Percentiles rank a stretch among this genome's conserved stretches.
Conservation (phyloP, 1,140 invertebrate genomes). For the Ditylenchus dipsaci region DNA sequence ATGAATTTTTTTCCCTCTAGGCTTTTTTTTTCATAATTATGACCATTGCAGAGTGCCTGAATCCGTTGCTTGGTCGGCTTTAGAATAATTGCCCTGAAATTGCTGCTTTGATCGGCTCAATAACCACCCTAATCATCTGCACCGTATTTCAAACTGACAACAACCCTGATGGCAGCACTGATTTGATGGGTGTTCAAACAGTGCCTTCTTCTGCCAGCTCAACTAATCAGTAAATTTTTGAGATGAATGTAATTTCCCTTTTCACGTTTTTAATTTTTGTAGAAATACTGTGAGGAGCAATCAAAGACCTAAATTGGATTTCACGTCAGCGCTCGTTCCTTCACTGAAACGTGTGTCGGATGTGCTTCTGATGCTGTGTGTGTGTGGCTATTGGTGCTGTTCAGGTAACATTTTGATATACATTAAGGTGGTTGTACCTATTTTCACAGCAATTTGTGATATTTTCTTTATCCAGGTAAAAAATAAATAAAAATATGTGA, state of each 20-base stretch:
- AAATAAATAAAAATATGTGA: too few relatives aligned
- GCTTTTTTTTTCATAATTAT: too few relatives aligned
- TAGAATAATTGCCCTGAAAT: constrained; percentile 46
- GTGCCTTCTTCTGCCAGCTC: constrained; percentile 5
- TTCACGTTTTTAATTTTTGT: neutral
- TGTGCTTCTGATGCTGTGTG: constrained; percentile 25
- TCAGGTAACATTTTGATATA: constrained; percentile 10
- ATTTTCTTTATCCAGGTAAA: too few relatives aligned
- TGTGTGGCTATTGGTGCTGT: constrained; percentile 12
- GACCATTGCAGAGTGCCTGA: constrained; percentile 18
- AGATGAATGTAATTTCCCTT: neutral
- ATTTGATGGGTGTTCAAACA: neutral
- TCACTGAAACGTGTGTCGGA: constrained; percentile 30
- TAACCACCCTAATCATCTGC: constrained; percentile 47
- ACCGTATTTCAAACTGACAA: constrained; percentile 23
- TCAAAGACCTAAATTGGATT: constrained; percentile 7
- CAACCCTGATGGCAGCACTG: constrained; percentile 10
- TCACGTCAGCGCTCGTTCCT: constrained; percentile 1
- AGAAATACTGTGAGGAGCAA: neutral
- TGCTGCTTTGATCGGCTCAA: constrained; percentile 36
- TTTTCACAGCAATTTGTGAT: too few relatives aligned
- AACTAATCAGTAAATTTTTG: constrained; percentile 24
- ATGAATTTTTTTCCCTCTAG: constrained; percentile 14
- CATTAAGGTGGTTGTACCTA: too few relatives aligned
- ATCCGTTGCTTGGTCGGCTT: constrained; percentile 8